Evolutionary conservation across 2,888 invertebrate species (phyloP), one percentile per base, ranked within the genome.

Genomic region (Leptinotarsa haldemani): DNA sequence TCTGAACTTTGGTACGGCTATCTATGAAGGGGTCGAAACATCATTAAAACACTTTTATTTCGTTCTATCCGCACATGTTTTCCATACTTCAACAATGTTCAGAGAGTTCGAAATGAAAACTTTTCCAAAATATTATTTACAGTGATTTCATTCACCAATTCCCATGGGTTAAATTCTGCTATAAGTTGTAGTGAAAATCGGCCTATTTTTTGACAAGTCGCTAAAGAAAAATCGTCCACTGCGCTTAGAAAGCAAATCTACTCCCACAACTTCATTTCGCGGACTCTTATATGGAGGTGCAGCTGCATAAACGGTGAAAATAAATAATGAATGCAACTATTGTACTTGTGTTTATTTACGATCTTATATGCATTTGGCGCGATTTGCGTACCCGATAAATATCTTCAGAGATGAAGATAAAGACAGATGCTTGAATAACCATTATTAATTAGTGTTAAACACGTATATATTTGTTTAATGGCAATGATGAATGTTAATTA

Each of bases 401-500:
- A 61, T 61, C 61, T 25, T 12, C 40, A 61, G 30, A 61, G 61
- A 61, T 61, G 16, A n/a, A 18, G 30, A 30, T 30, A 30, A 30
- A 40, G 30, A 7, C n/a, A 61, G 30, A 61, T 61, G 16, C 40
- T 3, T 61, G 61, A 61, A 61, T 61, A 61, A 61, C 30, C 40
- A 61, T 61, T 40, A 61, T 61, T 61, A 61, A 61, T 61, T 40
- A 61, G 61, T 61, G 30, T 61, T 61, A 18, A 30, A 61, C 61
- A 61, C 61, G 61, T 61, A 30, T 61, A 61, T 30, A 61, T 61
- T 61, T 61, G 61, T 61, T 61, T 61, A 61, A 61, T 61, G 61
- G 61, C 61, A 61, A 25, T 61, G 61, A 61, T 61, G 5, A 61
- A 61, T 61, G 25, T 61, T 61, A 61, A 61, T 61, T 30, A 40